Evolutionary conservation across 2,113 vertebrate genomes (phyloP), one percentile per base, ranked within the genome.

Genomic region (Tringa solitaria): DNA sequence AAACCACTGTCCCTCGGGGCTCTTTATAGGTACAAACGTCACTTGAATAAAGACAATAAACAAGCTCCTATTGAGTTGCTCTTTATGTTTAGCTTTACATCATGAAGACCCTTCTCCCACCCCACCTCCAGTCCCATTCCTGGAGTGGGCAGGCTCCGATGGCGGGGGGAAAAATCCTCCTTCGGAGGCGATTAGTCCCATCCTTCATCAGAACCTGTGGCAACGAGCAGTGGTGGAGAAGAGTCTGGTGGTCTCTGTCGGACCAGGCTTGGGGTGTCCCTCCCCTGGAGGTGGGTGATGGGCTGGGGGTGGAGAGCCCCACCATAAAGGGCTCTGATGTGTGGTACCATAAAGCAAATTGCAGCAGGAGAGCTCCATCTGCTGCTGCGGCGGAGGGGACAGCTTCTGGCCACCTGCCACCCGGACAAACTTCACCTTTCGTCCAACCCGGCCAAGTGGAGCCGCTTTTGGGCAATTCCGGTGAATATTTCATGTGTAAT

Each of bases 311-410:
- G 67, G n/a, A 10, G 23, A 23, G 11, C 61, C 35, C 30, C 7
- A 2, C 48, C 22, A 0, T 3, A 1, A 32, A 6, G 7, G 0
- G 37, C 39, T 51, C 23, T 4, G 1, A 8, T 2, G 6, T 1
- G 0, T 2, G 50, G 41, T 4, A 0, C 1, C 4, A 2, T 2
- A 5, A 12, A 4, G 37, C 32, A 2, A 8, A 3, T 3, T 0
- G 28, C 45, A 19, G 45, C 27, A 4, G 24, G 24, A 12, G 35
- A 3, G 39, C 83, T 67, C 21, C 14, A 3, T 7, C 26, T 9
- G 45, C 35, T 3, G 18, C 33, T 4, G 14, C 3, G 2, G 4
- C 9, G 0, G 9, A 4, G 0, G 16, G 53, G 74, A 21, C 4
- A 8, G 10, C 41, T 37, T 46, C 53, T 6, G 12, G 2, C 45